phyloP scores from a whole-genome alignment of 2,113 vertebrate species.

The Nibea albiflora region DNA sequence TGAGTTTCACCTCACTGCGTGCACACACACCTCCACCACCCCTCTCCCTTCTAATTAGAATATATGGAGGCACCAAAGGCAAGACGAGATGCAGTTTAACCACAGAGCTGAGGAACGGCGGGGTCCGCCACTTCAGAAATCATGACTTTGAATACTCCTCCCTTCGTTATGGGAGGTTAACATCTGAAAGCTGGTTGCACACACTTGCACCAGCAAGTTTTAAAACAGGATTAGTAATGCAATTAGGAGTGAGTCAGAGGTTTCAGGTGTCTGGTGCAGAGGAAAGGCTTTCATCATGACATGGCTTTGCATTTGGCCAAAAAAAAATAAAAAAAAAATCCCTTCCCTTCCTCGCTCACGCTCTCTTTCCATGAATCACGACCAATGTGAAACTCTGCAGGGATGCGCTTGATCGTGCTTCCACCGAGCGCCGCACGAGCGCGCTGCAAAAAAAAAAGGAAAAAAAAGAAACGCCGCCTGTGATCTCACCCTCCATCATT shows the following conservation, averaged over 20 bases:
- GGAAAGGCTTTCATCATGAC: conserved; percentile 45
- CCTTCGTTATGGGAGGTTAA: conserved; percentile 26
- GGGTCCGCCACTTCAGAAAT: conserved; percentile 17
- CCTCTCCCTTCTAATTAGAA: conserved; percentile 74
- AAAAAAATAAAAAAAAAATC: neutral
- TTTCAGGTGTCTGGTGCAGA: conserved; percentile 46
- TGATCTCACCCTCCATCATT: conserved; percentile 55
- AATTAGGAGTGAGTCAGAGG: conserved; percentile 70
- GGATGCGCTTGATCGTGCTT: conserved; percentile 44
- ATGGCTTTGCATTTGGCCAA: conserved; percentile 6
- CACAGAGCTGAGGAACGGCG: conserved; percentile 45
- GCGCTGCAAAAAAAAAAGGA: conserved; percentile 45
- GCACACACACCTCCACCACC: conserved; percentile 33
- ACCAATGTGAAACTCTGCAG: neutral
- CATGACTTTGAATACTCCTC: conserved; percentile 19
- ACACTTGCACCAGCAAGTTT: conserved; percentile 62
- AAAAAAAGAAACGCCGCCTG: neutral
- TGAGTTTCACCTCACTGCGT: conserved; percentile 64
- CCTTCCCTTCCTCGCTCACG: neutral
- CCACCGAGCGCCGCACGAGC: conserved; percentile 61
- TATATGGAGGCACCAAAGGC: conserved; percentile 42
- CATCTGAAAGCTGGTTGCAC: conserved; percentile 41
- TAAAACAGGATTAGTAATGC: conserved; percentile 58
- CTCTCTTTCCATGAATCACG: conserved; percentile 31
- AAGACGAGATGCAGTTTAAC: conserved; percentile 30